Base-by-base conservation (phyloP, 2,113 vertebrate species). In the Ellobius talpinus region DNA sequence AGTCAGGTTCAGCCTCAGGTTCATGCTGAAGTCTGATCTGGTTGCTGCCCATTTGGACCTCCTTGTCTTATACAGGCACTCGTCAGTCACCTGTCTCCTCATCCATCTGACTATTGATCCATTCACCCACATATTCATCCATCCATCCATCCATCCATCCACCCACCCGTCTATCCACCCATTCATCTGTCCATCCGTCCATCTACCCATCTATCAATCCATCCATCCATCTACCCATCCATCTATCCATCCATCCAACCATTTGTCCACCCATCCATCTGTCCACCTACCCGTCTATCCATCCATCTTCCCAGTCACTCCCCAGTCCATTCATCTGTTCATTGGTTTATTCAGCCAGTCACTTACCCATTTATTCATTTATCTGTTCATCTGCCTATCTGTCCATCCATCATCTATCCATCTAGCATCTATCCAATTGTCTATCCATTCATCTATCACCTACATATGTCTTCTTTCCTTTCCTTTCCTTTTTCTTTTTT, bases 251-350 rank as follows among this genome's bases (percentile, higher is more conserved):
- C 31, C 47, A 87, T 33, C 14, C 2, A 45, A 45, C 5, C 31
- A 66, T 45, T 11, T 19, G 45, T 39, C 52, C 70, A 61, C 39
- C 24, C 23, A 21, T 1, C n/a, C 13, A 10, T 16, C 52, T 55
- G 14, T 14, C 12, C 1, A 45, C 31, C 0, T 0, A 42, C 1
- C 26, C 13, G 1, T 19, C 26, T 2, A 4, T 33, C 16, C 21
- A 26, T 61, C 36, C 21, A 58, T 78, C 21, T 7, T 58, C 55
- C 55, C 55, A 21, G 17, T 58, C 55, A 58, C 55, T 47, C 47
- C 6, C 47, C 55, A 58, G 58, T 81, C 45, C 76, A 78, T 33
- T 3, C 76, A 58, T 61, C 36, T 5, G 24, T 7, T 23, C 21
- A 14, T 58, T 23, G 4, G 13, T 36, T 19, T 36, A 58, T 55